Percentiles rank a stretch among this genome's conserved stretches.
Evolutionary conservation across 2,113 vertebrate genomes (phyloP).

Genomic region (Callocephalon fimbriatum): DNA sequence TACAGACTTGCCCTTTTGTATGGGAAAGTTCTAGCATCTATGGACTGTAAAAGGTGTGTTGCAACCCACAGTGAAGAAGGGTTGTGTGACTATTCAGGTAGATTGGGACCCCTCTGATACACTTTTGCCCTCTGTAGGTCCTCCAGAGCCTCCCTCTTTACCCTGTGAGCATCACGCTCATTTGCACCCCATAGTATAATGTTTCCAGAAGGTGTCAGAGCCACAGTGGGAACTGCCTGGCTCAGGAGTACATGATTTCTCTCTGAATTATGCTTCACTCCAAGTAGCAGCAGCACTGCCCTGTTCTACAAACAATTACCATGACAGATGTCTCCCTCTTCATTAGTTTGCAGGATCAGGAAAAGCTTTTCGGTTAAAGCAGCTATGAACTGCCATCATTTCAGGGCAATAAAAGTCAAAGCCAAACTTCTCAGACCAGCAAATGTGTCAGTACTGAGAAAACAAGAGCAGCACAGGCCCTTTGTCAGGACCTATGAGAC

Average conservation of each 20-base stretch:
- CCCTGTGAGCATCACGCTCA: neutral
- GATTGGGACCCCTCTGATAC: neutral
- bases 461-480: neutral
- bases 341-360: neutral
- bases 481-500: neutral
- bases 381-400: neutral
- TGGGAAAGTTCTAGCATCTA: neutral
- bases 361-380: neutral
- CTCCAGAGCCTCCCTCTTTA: neutral
- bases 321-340: neutral
- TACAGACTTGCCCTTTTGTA: neutral
- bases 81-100: neutral
- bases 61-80: neutral
- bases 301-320: neutral
- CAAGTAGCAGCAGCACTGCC: neutral
- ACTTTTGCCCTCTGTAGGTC: neutral
- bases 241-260: neutral
- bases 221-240: neutral
- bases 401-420: neutral
- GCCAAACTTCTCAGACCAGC: neutral
- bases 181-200: neutral
- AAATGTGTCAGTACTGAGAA: neutral
- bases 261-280: neutral
- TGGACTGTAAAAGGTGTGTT: neutral
- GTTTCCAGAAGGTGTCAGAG: neutral